These are phyloP conservation scores for Cryptus armator DNA, from an alignment of 2,888 invertebrate genomes.

Conservation along the genomic window DNA sequence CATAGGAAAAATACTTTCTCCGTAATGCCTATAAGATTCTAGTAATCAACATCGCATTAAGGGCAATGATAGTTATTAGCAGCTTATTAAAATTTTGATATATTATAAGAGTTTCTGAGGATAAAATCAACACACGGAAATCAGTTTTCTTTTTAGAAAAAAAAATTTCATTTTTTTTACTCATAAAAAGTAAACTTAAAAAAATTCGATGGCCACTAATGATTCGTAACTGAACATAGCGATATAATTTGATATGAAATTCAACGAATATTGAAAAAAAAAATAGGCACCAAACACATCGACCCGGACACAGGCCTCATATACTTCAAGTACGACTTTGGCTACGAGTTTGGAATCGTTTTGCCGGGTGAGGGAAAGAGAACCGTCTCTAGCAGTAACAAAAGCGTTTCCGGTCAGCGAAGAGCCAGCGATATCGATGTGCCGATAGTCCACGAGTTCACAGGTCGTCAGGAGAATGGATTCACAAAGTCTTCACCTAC, in stretches of 20 bases:
- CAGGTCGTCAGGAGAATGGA: conserved; percentile 81
- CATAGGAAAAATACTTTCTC: background rate
- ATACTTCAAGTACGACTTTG: conserved; percentile 94
- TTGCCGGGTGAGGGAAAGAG: conserved; percentile 89
- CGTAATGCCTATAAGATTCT: background rate
- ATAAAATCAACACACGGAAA: no score
- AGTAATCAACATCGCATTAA: no score
- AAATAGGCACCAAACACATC: conserved; percentile 90
- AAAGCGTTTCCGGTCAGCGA: conserved; percentile 86
- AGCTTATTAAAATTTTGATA: no score
- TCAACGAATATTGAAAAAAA: conserved; percentile 43
- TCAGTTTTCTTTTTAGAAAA: no score
- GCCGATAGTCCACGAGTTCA: conserved; percentile 89
- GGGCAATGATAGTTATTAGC: no score
- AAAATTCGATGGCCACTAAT: background rate
- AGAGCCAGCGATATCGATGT: conserved; percentile 88
- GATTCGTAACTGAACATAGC: background rate
- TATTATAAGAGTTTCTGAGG: no score
- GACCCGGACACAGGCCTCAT: conserved; percentile 92
- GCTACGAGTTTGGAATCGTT: conserved; percentile 92
- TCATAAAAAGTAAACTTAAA: no score
- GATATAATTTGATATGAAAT: background rate
- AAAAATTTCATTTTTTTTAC: no score
- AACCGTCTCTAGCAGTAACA: conserved; percentile 81
- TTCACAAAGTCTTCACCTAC: conserved; percentile 74